Base-by-base conservation (phyloP, 2,113 vertebrate genomes). In the Indicator maculatus region DNA sequence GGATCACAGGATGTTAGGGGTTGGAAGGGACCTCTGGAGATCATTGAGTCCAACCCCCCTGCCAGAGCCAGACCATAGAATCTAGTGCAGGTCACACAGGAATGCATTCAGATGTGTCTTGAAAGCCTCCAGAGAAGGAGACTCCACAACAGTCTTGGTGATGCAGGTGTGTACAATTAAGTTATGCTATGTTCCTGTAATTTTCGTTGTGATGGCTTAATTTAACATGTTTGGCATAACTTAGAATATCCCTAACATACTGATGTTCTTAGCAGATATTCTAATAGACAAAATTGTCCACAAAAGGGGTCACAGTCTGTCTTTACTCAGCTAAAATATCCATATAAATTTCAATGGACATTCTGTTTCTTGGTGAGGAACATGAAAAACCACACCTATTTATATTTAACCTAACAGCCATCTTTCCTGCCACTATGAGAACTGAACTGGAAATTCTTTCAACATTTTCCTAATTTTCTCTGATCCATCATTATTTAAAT, bases 401-500 rank as follows among this genome's bases (percentile, higher is more conserved):
- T 89, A 56, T 65, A 44, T 52, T 87, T 74, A 75, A 39, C 27
- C 52, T 53, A 88, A 82, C 52, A 86, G 56, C 7, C 13, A 44
- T 47, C 26, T 11, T 71, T 88, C 53, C 33, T 91, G 60, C 47
- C 23, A 50, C 60, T 44, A 70, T 50, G 10, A 76, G 20, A 85
- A 64, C 16, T 41, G 14, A 87, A 59, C 45, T 59, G 77, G 58
- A 90, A 94, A 83, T 28, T 2, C 38, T 60, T 91, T 83, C 31
- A 59, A 67, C 31, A 31, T 81, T 83, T 83, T 52, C 17, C 12
- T 64, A 9, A 44, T 86, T 80, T 77, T 38, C 33, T 74, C 33
- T 60, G 41, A 83, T 91, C 47, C 28, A 60, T 83, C 56, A 30
- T 74, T 85, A 90, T 83, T 93, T 93, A 73, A 91, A 88, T 56